phyloP scores from a whole-genome alignment of 2,888 invertebrate genomes.

The Asteroscopus sphinx region DNA sequence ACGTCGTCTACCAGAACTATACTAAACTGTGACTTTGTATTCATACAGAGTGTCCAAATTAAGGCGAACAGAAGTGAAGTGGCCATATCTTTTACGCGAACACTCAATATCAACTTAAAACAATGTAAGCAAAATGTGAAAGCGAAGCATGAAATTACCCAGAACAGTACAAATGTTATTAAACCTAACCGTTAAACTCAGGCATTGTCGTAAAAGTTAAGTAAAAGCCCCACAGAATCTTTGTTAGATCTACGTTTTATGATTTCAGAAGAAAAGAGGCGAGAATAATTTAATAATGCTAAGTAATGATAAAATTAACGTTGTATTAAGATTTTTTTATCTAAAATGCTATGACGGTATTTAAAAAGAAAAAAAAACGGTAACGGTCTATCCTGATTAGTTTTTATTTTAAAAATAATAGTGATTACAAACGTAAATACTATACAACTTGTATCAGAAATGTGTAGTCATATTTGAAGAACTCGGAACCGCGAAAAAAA shows the following conservation, averaged over 20 bases:
- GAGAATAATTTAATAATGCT: constrained; percentile 68
- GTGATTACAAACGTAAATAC: background rate
- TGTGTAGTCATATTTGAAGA: no score
- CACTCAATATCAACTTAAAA: constrained; percentile 80
- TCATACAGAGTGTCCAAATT: constrained; percentile 73
- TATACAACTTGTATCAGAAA: no score
- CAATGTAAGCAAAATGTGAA: constrained; percentile 82
- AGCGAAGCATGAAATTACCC: constrained; percentile 76
- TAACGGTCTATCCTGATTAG: constrained; percentile 15
- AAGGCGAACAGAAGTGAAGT: constrained; percentile 70
- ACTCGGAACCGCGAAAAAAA: no score
- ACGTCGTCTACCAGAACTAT: constrained; percentile 31
- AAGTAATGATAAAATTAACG: constrained; percentile 63
- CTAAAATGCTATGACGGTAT: constrained; percentile 30
- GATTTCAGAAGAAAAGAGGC: constrained; percentile 65
- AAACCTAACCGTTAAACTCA: constrained; percentile 79
- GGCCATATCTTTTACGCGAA: constrained; percentile 77
- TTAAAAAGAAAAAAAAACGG: constrained; percentile 7
- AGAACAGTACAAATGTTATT: constrained; percentile 82
- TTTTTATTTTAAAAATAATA: constrained; percentile 23
- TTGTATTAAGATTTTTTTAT: constrained; percentile 54
- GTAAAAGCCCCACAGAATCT: constrained; percentile 76
- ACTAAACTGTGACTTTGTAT: constrained; percentile 67
- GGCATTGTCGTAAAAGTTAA: constrained; percentile 78
- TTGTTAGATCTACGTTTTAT: constrained; percentile 77